phyloP scores from a whole-genome alignment of 1,140 invertebrate genomes.

The Zaprionus ornatus region DNA sequence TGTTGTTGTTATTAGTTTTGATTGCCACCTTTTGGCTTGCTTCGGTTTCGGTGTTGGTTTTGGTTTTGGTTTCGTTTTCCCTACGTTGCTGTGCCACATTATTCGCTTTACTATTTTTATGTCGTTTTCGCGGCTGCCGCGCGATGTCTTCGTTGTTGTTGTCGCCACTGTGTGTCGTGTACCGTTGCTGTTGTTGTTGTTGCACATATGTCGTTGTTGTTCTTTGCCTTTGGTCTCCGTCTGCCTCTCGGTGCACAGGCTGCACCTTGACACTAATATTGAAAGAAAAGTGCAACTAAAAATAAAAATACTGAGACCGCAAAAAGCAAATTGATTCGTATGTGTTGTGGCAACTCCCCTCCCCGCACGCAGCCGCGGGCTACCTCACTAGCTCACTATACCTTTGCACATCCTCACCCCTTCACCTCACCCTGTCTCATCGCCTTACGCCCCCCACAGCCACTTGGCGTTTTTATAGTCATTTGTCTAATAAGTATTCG shows the following conservation, averaged over 20 bases:
- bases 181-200: conserved; percentile 10
- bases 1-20: conserved; percentile 62
- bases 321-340: conserved; percentile 65
- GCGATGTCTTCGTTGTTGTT: conserved; percentile 27
- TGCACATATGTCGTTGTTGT: conserved; percentile 7
- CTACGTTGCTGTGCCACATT: conserved; percentile 1
- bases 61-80: conserved; percentile 47
- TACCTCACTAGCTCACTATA: conserved; percentile 15
- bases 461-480: conserved; percentile 60
- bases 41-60: conserved; percentile 43
- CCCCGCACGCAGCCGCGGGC: background rate
- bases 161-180: background rate
- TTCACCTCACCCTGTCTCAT: background rate
- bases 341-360: conserved; percentile 18
- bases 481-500: conserved; percentile 30
- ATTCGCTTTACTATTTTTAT: conserved; percentile 31
- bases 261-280: conserved; percentile 81
- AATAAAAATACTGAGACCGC: conserved; percentile 66
- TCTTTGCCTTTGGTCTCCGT: conserved; percentile 39
- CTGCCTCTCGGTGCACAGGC: conserved; percentile 51
- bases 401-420: background rate
- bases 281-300: conserved; percentile 75
- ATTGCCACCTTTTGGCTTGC: conserved; percentile 58
- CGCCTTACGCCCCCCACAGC: conserved; percentile 23
- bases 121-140: conserved; percentile 33